A percentile compares a stretch with the other conserved stretches of the same genome.
Evolutionary conservation across 2,113 vertebrate species (phyloP).

Genomic region (Lathamus discolor): DNA sequence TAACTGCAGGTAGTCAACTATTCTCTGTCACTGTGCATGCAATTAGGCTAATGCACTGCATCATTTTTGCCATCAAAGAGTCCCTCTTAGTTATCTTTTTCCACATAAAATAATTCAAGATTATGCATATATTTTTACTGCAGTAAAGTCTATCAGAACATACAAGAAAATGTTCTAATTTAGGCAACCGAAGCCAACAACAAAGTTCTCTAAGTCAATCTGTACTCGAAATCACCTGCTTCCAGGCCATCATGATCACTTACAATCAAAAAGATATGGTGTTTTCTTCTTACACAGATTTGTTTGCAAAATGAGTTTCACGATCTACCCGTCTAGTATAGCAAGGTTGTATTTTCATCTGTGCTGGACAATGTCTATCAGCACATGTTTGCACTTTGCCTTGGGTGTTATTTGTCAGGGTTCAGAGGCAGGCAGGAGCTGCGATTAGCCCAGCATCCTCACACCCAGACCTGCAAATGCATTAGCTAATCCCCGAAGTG

Average conservation of each 20-base stretch:
- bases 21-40: not conserved
- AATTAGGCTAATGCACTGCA: not conserved
- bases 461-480: not conserved
- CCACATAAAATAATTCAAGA: not conserved
- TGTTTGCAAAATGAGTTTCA: not conserved
- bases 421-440: not conserved
- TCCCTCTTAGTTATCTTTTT: not conserved
- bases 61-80: not conserved
- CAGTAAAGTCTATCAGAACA: not conserved
- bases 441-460: not conserved
- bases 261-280: not conserved
- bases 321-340: not conserved
- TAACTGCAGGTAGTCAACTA: not conserved
- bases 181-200: not conserved
- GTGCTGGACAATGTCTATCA: not conserved
- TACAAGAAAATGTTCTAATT: not conserved
- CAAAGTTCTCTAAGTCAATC: not conserved
- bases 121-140: not conserved
- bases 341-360: not conserved
- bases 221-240: not conserved
- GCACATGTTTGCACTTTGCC: rapidly evolving
- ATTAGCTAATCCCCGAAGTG: rapidly evolving
- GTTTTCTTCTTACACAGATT: not conserved
- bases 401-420: not conserved
- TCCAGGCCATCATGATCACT: rapidly evolving